Conservation (phyloP, 2,113 vertebrate species). For the Cacatua alba region DNA sequence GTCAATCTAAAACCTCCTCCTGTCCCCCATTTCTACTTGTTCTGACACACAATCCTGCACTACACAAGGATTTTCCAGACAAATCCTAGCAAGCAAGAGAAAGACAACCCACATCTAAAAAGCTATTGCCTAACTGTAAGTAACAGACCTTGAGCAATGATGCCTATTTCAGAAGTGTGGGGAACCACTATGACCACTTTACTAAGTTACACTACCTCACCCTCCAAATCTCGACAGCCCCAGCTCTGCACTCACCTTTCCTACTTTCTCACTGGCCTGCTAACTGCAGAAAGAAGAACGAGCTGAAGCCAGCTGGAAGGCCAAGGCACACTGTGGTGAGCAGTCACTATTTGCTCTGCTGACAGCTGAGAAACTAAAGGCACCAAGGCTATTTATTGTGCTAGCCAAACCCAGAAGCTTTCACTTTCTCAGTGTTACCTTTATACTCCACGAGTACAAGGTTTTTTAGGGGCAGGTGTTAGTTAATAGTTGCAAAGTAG, state of each 20-base stretch:
- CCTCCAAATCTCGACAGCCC: neutral
- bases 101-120: neutral
- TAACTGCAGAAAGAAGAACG: conserved; percentile 4
- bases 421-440: neutral
- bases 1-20: neutral
- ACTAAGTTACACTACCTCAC: neutral
- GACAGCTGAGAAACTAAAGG: conserved; percentile 1
- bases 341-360: neutral
- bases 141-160: neutral
- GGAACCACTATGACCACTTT: neutral
- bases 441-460: neutral
- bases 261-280: neutral
- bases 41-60: neutral
- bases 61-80: neutral
- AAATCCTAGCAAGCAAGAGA: neutral
- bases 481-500: neutral
- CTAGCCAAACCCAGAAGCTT: neutral
- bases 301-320: conserved; percentile 19
- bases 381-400: neutral
- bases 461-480: too few species aligned
- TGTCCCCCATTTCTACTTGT: neutral
- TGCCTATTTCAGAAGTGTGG: neutral
- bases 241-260: neutral
- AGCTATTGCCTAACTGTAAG: neutral
- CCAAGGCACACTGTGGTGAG: neutral